phyloP scores from a whole-genome alignment of 2,888 invertebrate species.

The Octodonta nipae region DNA sequence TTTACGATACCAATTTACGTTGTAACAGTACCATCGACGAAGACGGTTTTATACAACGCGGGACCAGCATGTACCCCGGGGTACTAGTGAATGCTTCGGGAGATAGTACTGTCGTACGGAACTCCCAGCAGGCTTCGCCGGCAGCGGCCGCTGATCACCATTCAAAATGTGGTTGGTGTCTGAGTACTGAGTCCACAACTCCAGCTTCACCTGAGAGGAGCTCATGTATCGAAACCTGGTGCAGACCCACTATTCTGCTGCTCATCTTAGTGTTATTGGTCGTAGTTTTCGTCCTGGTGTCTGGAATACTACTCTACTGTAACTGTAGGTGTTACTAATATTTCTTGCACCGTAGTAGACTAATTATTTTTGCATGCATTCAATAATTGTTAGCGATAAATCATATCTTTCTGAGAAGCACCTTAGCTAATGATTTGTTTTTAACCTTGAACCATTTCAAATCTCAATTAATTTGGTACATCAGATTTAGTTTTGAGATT shows the following conservation, averaged over 20 bases:
- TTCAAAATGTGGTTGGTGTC: slow-evolving; percentile 25
- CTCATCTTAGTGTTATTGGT: slow-evolving; percentile 43
- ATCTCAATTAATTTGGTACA: too few species aligned
- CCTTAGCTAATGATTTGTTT: too few species aligned
- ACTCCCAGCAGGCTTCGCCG: slow-evolving; percentile 10
- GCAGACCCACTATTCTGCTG: slow-evolving; percentile 43
- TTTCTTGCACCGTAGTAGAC: background rate
- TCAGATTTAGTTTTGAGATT: too few species aligned
- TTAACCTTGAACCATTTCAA: too few species aligned
- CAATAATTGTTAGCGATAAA: too few species aligned
- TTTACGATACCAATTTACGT: slow-evolving; percentile 27
- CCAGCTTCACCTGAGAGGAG: slow-evolving; percentile 25
- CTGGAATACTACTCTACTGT: slow-evolving; percentile 45
- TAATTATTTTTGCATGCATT: too few species aligned
- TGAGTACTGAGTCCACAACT: slow-evolving; percentile 19
- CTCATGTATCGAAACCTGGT: slow-evolving; percentile 39
- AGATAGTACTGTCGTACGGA: slow-evolving; percentile 27
- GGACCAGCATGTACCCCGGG: slow-evolving; percentile 23
- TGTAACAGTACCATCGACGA: slow-evolving; percentile 24
- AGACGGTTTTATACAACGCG: slow-evolving; percentile 28
- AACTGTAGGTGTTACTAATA: slow-evolving; percentile 40
- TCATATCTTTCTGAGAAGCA: too few species aligned
- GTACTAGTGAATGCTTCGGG: slow-evolving; percentile 34
- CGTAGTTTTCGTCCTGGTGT: slow-evolving; percentile 44
- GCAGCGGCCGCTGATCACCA: slow-evolving; percentile 5